A percentile compares a stretch with the other conserved stretches of the same genome.
Evolutionary conservation across 2,888 invertebrate genomes (phyloP).

Genomic region (Gari tellinella): DNA sequence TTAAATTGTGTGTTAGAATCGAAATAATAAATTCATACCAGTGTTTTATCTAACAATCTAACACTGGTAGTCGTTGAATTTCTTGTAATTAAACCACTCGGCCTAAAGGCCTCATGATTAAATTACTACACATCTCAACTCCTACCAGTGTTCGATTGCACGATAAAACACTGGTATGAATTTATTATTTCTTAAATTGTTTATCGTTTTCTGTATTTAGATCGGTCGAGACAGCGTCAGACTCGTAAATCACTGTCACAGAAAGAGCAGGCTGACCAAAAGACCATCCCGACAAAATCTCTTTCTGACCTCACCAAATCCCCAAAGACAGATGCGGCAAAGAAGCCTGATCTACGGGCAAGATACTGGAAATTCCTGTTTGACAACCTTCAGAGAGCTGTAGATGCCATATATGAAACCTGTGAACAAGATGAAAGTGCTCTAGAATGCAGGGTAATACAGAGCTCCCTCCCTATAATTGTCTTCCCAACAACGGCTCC

Average conservation of each 20-base stretch:
- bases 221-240: conserved; percentile 62
- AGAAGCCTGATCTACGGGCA: conserved; percentile 90
- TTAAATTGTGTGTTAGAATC: too few species aligned
- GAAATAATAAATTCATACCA: too few species aligned
- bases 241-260: conserved; percentile 45
- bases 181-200: too few species aligned
- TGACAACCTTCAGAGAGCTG: conserved; percentile 95
- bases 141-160: too few species aligned
- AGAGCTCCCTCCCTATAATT: background rate
- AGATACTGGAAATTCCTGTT: conserved; percentile 98
- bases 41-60: too few species aligned
- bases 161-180: too few species aligned
- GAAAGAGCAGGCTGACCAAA: conserved; percentile 13
- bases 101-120: too few species aligned
- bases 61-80: too few species aligned
- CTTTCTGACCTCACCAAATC: conserved; percentile 72
- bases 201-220: conserved; percentile 29
- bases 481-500: too few species aligned
- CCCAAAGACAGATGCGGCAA: conserved; percentile 76
- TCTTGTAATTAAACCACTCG: too few species aligned
- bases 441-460: conserved; percentile 90
- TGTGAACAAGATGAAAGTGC: conserved; percentile 97
- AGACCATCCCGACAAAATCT: conserved; percentile 32
- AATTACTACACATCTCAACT: too few species aligned
- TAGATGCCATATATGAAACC: conserved; percentile 97